phyloP scores from a whole-genome alignment of 1,140 invertebrate species.

The Diplogasteroides magnus region DNA sequence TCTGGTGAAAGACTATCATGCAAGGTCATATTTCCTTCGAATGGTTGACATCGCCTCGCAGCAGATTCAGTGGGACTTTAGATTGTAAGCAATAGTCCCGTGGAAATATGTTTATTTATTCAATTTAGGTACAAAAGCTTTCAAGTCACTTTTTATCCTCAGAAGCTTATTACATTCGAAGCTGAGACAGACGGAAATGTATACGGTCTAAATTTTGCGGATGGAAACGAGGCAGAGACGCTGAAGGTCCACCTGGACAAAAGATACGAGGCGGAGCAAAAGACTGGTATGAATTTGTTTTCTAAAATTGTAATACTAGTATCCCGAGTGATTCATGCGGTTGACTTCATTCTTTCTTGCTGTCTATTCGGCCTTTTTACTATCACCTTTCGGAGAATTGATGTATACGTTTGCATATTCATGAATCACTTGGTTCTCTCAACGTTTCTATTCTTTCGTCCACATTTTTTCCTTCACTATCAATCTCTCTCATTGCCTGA shows the following conservation, averaged over 20 bases:
- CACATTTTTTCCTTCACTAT: too few species aligned
- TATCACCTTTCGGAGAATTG: too few species aligned
- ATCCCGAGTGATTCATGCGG: too few species aligned
- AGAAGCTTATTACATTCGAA: constrained; percentile 11
- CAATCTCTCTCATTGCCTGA: too few species aligned
- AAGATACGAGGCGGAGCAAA: constrained; percentile 11
- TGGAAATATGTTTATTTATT: constrained; percentile 5
- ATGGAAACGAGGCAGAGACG: neutral
- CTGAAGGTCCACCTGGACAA: constrained; percentile 19
- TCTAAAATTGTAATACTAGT: too few species aligned
- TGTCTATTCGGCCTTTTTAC: too few species aligned
- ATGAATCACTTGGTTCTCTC: too few species aligned
- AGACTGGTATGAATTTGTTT: neutral
- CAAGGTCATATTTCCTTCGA: constrained; percentile 24
- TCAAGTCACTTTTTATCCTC: constrained; percentile 5
- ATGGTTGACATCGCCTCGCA: constrained; percentile 19
- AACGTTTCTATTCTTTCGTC: too few species aligned
- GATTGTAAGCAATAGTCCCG: constrained; percentile 15
- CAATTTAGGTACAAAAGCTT: constrained; percentile 15
- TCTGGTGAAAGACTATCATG: constrained; percentile 19
- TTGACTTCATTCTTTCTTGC: too few species aligned
- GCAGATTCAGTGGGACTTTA: constrained; percentile 22
- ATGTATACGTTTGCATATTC: too few species aligned
- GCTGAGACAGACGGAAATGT: constrained; percentile 8
- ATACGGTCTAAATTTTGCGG: constrained; percentile 16